Conservation (phyloP, 2,888 invertebrate species). For the Mesorhabditis sp. region DNA sequence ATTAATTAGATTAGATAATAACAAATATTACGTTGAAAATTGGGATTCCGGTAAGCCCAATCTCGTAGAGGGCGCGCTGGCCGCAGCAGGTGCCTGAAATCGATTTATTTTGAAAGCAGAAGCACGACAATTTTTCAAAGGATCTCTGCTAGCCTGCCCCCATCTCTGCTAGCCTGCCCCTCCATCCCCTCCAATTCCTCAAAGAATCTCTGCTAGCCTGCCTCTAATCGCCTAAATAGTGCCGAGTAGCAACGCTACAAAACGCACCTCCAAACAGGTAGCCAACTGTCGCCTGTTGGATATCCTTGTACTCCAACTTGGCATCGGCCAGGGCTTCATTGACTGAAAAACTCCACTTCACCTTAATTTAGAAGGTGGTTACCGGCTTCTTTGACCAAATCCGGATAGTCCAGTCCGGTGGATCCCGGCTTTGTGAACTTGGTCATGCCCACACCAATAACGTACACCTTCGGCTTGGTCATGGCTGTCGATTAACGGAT, state of each 20-base stretch:
- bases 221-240: no score
- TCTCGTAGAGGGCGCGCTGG: slow-evolving; percentile 86
- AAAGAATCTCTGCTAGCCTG: no score
- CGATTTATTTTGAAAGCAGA: slow-evolving; percentile 13
- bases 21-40: slow-evolving; percentile 74
- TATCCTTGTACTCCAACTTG: slow-evolving; percentile 62
- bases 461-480: slow-evolving; percentile 52
- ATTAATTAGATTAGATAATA: background rate
- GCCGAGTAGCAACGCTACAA: background rate
- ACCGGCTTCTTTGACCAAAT: slow-evolving; percentile 85
- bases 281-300: slow-evolving; percentile 78
- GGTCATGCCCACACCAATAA: slow-evolving; percentile 57
- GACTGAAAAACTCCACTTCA: slow-evolving; percentile 61
- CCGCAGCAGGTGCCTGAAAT: slow-evolving; percentile 68
- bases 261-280: slow-evolving; percentile 48
- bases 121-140: background rate
- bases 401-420: slow-evolving; percentile 83
- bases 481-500: slow-evolving; percentile 8
- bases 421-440: slow-evolving; percentile 83
- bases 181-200: no score
- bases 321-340: slow-evolving; percentile 68
- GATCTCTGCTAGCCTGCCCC: no score
- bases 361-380: background rate
- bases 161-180: no score
- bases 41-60: slow-evolving; percentile 93